A percentile compares a stretch with the other conserved stretches of the same genome.
phyloP scores from a whole-genome alignment of 2,113 vertebrate species.

The Proterorhinus semilunaris region DNA sequence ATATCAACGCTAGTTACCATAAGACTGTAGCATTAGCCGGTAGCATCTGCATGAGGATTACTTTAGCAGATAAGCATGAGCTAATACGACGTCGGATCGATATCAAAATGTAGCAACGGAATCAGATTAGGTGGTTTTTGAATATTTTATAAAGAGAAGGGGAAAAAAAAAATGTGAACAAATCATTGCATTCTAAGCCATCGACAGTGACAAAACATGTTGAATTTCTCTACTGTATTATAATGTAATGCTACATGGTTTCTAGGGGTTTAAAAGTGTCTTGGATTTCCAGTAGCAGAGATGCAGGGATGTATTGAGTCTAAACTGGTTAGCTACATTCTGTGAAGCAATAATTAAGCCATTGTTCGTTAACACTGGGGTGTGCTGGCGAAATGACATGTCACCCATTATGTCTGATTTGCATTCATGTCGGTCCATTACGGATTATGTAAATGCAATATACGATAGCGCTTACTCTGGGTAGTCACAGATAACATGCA shows the following conservation, averaged over 20 bases:
- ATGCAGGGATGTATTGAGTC: slow-evolving; percentile 58
- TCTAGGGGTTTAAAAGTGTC: slow-evolving; percentile 21
- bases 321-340: slow-evolving; percentile 48
- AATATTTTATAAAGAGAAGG: background rate
- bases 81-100: slow-evolving; percentile 24
- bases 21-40: slow-evolving; percentile 75
- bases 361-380: slow-evolving; percentile 1
- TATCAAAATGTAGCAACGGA: slow-evolving; percentile 9
- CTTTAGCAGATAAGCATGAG: slow-evolving; percentile 64
- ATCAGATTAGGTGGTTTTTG: slow-evolving; percentile 1
- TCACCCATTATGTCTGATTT: no score
- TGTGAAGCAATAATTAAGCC: slow-evolving; percentile 73
- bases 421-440: no score
- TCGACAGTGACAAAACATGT: background rate
- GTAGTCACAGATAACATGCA: no score
- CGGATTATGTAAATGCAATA: no score
- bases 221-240: background rate
- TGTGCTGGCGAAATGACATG: slow-evolving; percentile 1
- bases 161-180: background rate
- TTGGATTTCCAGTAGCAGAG: slow-evolving; percentile 53
- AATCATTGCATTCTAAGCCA: background rate
- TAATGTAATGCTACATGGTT: background rate
- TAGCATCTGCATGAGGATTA: slow-evolving; percentile 71
- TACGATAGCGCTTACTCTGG: no score
- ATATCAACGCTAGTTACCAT: slow-evolving; percentile 61